Evolutionary conservation across 2,888 invertebrate genomes (phyloP).

Genomic region (Sylvicola cinctus): DNA sequence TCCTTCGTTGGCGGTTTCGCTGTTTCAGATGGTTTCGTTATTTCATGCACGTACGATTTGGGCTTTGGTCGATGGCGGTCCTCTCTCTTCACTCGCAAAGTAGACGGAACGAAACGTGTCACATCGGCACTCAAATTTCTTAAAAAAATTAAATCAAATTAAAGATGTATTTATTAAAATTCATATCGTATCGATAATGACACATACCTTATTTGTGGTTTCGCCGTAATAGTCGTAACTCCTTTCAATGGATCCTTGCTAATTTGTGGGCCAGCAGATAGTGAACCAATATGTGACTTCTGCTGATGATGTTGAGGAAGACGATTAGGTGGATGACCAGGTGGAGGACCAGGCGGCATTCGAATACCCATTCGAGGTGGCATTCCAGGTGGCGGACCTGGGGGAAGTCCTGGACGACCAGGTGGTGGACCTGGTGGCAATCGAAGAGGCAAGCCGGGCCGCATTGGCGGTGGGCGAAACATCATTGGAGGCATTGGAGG

Average conservation of each 20-base stretch:
- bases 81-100: conserved; percentile 75
- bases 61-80: conserved; percentile 36
- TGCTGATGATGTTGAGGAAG: conserved; percentile 27
- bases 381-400: conserved; percentile 37
- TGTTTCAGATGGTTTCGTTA: conserved; percentile 24
- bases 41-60: conserved; percentile 29
- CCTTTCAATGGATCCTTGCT: conserved; percentile 45
- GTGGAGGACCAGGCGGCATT: conserved; percentile 43
- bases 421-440: conserved; percentile 34
- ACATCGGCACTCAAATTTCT: conserved; percentile 78
- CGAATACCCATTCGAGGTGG: conserved; percentile 34
- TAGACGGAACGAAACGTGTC: conserved; percentile 85
- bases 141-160: background rate
- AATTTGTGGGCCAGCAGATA: conserved; percentile 67
- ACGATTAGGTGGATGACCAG: conserved; percentile 34
- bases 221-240: conserved; percentile 80
- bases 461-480: conserved; percentile 34
- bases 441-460: conserved; percentile 29
- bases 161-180: background rate
- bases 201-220: conserved; percentile 68
- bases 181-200: background rate
- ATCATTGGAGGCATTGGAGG: conserved; percentile 31
- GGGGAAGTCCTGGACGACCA: conserved; percentile 35
- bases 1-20: conserved; percentile 55
- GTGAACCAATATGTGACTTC: conserved; percentile 31